Evolutionary conservation across 2,113 vertebrate species (phyloP), one percentile per base, ranked within the genome.

Genomic region (Columbina picui): DNA sequence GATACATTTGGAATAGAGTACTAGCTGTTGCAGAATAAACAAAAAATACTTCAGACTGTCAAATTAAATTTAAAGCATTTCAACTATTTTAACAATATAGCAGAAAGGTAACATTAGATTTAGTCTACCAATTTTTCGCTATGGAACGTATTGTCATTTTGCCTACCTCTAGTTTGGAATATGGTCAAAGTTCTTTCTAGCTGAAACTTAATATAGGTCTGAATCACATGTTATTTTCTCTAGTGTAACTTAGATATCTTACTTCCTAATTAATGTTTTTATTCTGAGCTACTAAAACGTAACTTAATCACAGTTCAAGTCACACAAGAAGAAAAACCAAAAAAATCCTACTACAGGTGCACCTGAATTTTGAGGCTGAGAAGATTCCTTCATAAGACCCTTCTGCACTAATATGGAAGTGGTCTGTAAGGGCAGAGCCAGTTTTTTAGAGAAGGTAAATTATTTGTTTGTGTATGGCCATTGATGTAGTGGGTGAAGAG

Each of bases 1-100:
- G 99, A 94, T 98, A 99, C 81, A 98, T 76, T 1, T 96, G 96
- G 41, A 98, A 97, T 86, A 97, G 97, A 92, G 98, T 97, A 71
- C 97, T 90, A 81, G 84, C 92, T 97, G 78, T 21, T 91, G 70
- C 13, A 74, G 53, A 94, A 55, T 34, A 57, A 64, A 87, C 29
- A 89, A 23, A 38, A 91, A 89, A 92, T 53, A 69, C 7, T 34
- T 83, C 60, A 61, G 47, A 7, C 39, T 76, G 14, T 87, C 56
- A 96, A 70, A 43, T 61, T 38, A n/a, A 52, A 87, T 89, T 27
- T 55, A 45, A 91, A 80, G 1, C 7, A 41, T 52, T 65, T 63
- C 12, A 49, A 64, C 60, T 43, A 4, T 52, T 76, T 91, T 71
- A 69, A 9, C 29, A 63, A 52, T 25, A 39, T 6, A 80, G 16